Evolutionary conservation across 2,888 invertebrate genomes (phyloP), one percentile per base, ranked within the genome.

Genomic region (Dryocosmus kuriphilus): DNA sequence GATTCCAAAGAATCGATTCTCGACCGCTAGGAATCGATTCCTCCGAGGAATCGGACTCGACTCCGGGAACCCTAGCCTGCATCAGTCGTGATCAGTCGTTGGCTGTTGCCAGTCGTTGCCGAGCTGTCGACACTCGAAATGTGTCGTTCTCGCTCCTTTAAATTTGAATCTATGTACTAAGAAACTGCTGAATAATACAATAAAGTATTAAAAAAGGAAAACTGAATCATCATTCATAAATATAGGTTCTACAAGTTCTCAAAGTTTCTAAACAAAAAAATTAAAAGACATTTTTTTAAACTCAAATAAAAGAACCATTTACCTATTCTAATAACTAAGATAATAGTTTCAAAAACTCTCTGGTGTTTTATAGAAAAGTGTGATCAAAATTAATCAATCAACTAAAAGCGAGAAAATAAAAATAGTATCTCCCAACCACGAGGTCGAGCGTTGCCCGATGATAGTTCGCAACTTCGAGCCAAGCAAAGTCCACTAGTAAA

Each of bases 41-140:
- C n/a, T n/a, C n/a, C n/a, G n/a, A n/a, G n/a, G n/a, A n/a, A n/a
- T n/a, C n/a, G n/a, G n/a, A n/a, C n/a, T n/a, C n/a, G n/a, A n/a
- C n/a, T n/a, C n/a, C n/a, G n/a, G n/a, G n/a, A n/a, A n/a, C n/a
- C n/a, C n/a, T n/a, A n/a, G n/a, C n/a, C n/a, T 51, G 85, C 81
- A 80, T 87, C 88, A 89, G 90, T 93, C 92, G 93, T 93, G n/a
- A n/a, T n/a, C n/a, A n/a, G n/a, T n/a, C n/a, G n/a, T n/a, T n/a
- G n/a, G n/a, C n/a, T n/a, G n/a, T n/a, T n/a, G n/a, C n/a, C n/a
- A n/a, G n/a, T 93, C 92, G 93, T 93, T 93, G 91, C 88, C 91
- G 93, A 88, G 92, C 91, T 88, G 92, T 91, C 85, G 91, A 92
- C 90, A 92, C 92, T 84, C 84, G 80, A 80, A 84, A 79, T 83